Conservation (phyloP, 1,140 invertebrate genomes). For the Aphaenogaster ashmeadi region DNA sequence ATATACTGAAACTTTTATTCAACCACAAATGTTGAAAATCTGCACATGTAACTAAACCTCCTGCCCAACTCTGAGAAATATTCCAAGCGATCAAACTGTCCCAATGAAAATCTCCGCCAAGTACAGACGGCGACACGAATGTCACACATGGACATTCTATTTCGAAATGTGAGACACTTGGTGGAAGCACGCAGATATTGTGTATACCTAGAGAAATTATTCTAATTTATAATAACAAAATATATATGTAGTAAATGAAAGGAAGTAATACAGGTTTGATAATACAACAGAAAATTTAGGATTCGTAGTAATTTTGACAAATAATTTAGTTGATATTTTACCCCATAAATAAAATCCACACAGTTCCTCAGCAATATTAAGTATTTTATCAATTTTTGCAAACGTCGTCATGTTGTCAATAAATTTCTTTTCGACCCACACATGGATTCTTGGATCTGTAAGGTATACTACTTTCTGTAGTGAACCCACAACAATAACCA, state of each 20-base stretch:
- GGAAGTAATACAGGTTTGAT: not conserved
- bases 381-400: constrained; percentile 94
- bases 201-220: constrained; percentile 88
- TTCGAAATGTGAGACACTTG: constrained; percentile 96
- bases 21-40: constrained; percentile 99
- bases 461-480: constrained; percentile 92
- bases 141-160: constrained; percentile 99
- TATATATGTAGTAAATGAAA: not conserved
- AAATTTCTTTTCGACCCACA: constrained; percentile 96
- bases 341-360: constrained; percentile 95
- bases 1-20: constrained; percentile 98
- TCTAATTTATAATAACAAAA: not conserved
- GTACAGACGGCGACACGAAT: constrained; percentile 96
- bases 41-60: constrained; percentile 97
- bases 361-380: constrained; percentile 93
- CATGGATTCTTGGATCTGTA: constrained; percentile 91
- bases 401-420: constrained; percentile 93
- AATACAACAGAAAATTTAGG: not conserved
- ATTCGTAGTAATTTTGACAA: not conserved
- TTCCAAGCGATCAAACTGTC: constrained; percentile 97
- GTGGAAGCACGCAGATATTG: constrained; percentile 97
- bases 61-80: constrained; percentile 98
- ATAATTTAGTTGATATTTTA: constrained; percentile 40
- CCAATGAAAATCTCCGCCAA: constrained; percentile 96
- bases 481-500: constrained; percentile 96